Percentiles rank a stretch among this genome's conserved stretches.
Conservation (phyloP, 2,888 invertebrate genomes). For the Entomobrya proxima region DNA sequence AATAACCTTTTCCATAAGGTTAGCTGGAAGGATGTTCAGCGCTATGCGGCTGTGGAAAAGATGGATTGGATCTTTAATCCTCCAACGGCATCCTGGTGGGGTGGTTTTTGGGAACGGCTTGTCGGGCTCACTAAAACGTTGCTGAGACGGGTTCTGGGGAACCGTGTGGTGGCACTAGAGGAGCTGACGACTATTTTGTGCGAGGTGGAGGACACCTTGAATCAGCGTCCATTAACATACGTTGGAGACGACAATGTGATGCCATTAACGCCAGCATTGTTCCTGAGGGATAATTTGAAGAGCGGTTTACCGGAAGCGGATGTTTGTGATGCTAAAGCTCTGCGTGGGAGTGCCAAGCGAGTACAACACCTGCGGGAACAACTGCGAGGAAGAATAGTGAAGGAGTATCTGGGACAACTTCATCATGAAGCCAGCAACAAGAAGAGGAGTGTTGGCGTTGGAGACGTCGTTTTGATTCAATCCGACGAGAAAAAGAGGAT, state of each 20-base stretch:
- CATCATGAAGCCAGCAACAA: neutral
- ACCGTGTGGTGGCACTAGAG: neutral
- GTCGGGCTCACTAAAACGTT: no score
- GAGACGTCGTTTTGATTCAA: slow-evolving; percentile 3
- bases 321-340: neutral
- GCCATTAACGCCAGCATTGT: slow-evolving; percentile 19
- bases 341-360: neutral
- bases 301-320: slow-evolving; percentile 30
- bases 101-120: slow-evolving; percentile 49
- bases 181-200: slow-evolving; percentile 9
- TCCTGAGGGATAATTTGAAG: neutral
- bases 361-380: neutral
- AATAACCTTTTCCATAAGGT: slow-evolving; percentile 79
- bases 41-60: neutral
- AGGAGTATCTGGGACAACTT: slow-evolving; percentile 18
- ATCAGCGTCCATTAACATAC: slow-evolving; percentile 25
- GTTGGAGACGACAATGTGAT: neutral
- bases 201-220: neutral
- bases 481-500: slow-evolving; percentile 2
- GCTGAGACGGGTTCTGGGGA: neutral
- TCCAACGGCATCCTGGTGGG: slow-evolving; percentile 46
- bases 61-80: slow-evolving; percentile 44
- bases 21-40: slow-evolving; percentile 77
- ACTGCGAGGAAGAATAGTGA: neutral
- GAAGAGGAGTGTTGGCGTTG: neutral